A percentile compares a stretch with the other conserved stretches of the same genome.
Evolutionary conservation across 2,888 invertebrate species (phyloP).

Genomic region (Orthosia gracilis): DNA sequence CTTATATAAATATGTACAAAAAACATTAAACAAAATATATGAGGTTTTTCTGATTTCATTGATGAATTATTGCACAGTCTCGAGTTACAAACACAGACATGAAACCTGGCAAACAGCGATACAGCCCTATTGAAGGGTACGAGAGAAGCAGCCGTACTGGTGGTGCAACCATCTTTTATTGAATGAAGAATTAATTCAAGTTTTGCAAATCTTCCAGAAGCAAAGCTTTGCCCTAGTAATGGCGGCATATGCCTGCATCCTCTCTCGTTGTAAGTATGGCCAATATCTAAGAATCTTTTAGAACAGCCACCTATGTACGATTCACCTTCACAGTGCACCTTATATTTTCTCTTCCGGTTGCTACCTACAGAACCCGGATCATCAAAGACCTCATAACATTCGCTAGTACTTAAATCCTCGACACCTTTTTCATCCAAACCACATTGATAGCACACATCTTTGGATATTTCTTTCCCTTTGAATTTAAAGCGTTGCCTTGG

Average conservation of each 20-base stretch:
- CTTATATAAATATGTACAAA: conserved; percentile 27
- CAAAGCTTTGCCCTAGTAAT: conserved; percentile 63
- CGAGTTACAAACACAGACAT: conserved; percentile 78
- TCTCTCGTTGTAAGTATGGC: conserved; percentile 70
- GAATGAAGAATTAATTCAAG: conserved; percentile 68
- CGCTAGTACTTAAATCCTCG: neutral
- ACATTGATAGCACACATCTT: conserved; percentile 69
- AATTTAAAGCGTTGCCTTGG: neutral
- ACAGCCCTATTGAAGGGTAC: conserved; percentile 75
- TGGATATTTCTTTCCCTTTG: neutral
- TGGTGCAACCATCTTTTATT: conserved; percentile 69
- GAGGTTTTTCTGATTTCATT: conserved; percentile 23
- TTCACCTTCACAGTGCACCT: conserved; percentile 36
- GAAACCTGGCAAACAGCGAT: conserved; percentile 76
- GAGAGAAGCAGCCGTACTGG: conserved; percentile 74
- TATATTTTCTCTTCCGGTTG: conserved; percentile 15
- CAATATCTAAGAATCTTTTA: conserved; percentile 73
- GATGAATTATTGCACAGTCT: conserved; percentile 73
- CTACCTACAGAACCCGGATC: accelerated
- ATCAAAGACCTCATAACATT: conserved; percentile 66
- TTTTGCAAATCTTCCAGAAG: conserved; percentile 62
- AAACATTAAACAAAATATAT: conserved; percentile 14
- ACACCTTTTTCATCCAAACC: conserved; percentile 53
- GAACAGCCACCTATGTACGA: conserved; percentile 66
- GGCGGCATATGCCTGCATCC: conserved; percentile 75